Evolutionary conservation across 2,113 vertebrate species (phyloP).

Genomic region (Lethenteron camtschaticum): DNA sequence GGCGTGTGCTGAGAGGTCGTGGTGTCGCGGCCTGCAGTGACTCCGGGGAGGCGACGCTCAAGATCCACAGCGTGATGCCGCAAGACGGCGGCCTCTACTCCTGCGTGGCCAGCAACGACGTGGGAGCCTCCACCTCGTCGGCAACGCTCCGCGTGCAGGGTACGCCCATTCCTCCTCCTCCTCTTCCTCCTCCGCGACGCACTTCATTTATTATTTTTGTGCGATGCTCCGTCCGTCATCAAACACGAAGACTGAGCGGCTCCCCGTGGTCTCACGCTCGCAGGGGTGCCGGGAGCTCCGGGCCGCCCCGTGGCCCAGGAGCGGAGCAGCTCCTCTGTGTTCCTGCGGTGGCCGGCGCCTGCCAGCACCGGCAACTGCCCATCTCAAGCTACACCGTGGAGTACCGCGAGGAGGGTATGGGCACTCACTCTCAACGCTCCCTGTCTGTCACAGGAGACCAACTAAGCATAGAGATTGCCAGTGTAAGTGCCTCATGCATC

Average conservation of each 20-base stretch:
- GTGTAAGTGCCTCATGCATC: too few species aligned
- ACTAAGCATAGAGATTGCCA: too few species aligned
- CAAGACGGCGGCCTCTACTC: conserved; percentile 95
- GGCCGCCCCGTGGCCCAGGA: conserved; percentile 77
- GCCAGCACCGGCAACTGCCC: conserved; percentile 57
- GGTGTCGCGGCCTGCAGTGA: conserved; percentile 29
- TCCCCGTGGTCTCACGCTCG: background rate
- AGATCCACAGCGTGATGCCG: conserved; percentile 89
- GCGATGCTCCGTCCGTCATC: background rate
- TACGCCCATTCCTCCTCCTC: conserved; percentile 14
- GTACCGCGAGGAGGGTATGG: conserved; percentile 72
- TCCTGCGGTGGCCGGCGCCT: conserved; percentile 74
- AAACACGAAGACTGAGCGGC: too few species aligned
- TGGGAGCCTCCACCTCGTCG: conserved; percentile 55
- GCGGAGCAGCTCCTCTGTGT: conserved; percentile 58
- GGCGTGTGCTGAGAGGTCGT: too few species aligned
- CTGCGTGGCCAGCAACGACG: conserved; percentile 67
- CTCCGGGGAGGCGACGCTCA: conserved; percentile 65
- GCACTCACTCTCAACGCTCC: too few species aligned
- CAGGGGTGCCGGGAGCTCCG: conserved; percentile 72
- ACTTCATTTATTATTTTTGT: background rate
- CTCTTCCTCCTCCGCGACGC: background rate
- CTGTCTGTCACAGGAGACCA: too few species aligned
- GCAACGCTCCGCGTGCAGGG: conserved; percentile 94
- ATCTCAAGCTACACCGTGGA: conserved; percentile 85